phyloP scores from a whole-genome alignment of 2,888 invertebrate genomes.

The Tetheella fluctuosa region DNA sequence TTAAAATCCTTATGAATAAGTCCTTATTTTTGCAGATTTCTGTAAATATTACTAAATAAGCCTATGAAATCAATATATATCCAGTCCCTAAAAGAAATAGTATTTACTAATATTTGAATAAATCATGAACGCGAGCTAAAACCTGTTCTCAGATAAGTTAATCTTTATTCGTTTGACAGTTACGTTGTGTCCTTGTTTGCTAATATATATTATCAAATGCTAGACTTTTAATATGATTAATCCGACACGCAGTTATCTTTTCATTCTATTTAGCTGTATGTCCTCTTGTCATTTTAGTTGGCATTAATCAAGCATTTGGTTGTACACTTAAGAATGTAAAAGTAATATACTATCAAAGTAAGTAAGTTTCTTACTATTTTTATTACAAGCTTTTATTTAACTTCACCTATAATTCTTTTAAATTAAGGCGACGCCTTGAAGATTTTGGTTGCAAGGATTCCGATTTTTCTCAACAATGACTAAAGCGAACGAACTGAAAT shows the following conservation, averaged over 20 bases:
- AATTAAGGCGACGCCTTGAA: too few species aligned
- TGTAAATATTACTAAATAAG: not conserved
- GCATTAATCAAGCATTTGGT: too few species aligned
- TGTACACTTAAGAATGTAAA: too few species aligned
- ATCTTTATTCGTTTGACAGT: slow-evolving; percentile 8
- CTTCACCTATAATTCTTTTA: too few species aligned
- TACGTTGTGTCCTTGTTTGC: slow-evolving; percentile 6
- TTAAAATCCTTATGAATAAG: not conserved
- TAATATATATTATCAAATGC: slow-evolving; percentile 7
- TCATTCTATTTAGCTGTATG: not conserved
- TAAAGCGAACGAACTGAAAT: too few species aligned
- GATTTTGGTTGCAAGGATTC: too few species aligned
- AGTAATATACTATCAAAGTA: too few species aligned
- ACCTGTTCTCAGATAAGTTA: slow-evolving; percentile 3
- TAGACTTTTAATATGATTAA: slow-evolving; percentile 11
- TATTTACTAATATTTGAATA: not conserved
- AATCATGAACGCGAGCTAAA: slow-evolving; percentile 4
- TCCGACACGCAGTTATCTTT: slow-evolving; percentile 2
- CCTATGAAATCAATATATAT: not conserved
- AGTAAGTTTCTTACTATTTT: too few species aligned
- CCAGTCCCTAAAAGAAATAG: not conserved
- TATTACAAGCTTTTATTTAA: too few species aligned
- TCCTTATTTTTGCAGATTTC: not conserved
- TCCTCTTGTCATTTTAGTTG: slow-evolving; percentile 5
- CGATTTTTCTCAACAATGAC: too few species aligned